A percentile compares a stretch with the other conserved stretches of the same genome.
These are phyloP conservation scores for Ciona savignyi DNA, from an alignment of 23 tunicate genomes.

Conservation along the genomic window DNA sequence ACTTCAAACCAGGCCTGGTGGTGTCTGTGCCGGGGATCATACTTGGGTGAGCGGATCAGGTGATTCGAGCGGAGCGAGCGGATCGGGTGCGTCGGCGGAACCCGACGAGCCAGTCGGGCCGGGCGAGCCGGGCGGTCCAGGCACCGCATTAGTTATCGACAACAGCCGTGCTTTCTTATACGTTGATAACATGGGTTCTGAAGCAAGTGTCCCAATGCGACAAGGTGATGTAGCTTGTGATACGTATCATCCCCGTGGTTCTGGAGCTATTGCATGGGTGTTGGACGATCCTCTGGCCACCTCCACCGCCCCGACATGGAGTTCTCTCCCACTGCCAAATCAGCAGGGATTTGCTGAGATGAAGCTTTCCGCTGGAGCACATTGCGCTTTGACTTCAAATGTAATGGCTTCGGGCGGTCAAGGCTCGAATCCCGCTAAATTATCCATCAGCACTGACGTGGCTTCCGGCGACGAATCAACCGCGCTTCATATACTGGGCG, in stretches of 20 bases:
- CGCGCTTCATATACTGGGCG: conserved; percentile 7
- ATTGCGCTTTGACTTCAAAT: neutral
- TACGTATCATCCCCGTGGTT: neutral
- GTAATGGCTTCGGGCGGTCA: neutral
- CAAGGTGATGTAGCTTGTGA: conserved; percentile 1
- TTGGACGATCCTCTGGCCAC: conserved; percentile 12
- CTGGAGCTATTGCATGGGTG: conserved; percentile 22
- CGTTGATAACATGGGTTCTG: conserved; percentile 19
- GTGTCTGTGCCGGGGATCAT: neutral
- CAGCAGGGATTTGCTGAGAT: neutral
- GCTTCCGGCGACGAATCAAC: conserved; percentile 14
- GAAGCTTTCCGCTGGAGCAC: conserved; percentile 6
- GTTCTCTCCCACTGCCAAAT: neutral
- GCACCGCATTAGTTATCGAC: conserved; percentile 8
- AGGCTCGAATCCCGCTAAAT: neutral
- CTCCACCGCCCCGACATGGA: conserved; percentile 13
- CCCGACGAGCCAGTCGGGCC: neutral
- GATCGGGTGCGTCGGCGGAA: too few species aligned
- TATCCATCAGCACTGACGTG: neutral
- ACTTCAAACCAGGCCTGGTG: conserved; percentile 6
- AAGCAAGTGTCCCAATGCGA: neutral
- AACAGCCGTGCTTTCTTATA: neutral
- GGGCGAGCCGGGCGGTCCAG: conserved; percentile 23
- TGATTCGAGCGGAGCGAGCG: too few species aligned
- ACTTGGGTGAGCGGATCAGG: too few species aligned